A percentile compares a stretch with the other conserved stretches of the same genome.
These are phyloP conservation scores for Mastomys natalensis DNA, from an alignment of 2,113 vertebrate genomes.

Conservation along the genomic window DNA sequence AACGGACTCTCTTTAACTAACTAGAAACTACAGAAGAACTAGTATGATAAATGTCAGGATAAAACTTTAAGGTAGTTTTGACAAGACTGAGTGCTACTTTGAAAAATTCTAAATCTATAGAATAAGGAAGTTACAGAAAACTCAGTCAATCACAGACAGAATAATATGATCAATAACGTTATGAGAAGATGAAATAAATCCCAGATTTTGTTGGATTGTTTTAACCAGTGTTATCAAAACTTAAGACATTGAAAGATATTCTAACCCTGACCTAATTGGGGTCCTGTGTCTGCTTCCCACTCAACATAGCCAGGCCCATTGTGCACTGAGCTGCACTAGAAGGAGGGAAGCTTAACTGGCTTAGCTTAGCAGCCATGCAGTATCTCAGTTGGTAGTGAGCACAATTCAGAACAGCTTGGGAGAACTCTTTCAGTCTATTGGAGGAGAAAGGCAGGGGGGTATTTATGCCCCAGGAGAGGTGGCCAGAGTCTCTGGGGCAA, in stretches of 20 bases:
- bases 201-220: background rate
- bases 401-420: no score
- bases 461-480: no score
- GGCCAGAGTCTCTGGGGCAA: no score
- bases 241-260: background rate
- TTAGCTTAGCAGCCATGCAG: no score
- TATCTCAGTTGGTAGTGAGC: no score
- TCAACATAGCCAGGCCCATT: no score
- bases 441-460: no score
- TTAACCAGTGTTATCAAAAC: background rate
- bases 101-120: background rate
- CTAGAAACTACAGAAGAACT: background rate
- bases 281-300: no score
- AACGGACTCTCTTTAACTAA: background rate
- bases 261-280: background rate
- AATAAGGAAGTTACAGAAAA: background rate
- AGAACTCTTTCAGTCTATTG: no score
- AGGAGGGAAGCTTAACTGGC: no score
- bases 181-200: background rate
- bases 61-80: no score
- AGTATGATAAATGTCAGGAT: background rate
- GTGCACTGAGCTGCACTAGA: no score
- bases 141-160: background rate
- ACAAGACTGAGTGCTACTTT: background rate
- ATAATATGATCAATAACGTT: background rate